Evolutionary conservation across 1,140 invertebrate genomes (phyloP).

Genomic region (Macrobrachium nipponense): DNA sequence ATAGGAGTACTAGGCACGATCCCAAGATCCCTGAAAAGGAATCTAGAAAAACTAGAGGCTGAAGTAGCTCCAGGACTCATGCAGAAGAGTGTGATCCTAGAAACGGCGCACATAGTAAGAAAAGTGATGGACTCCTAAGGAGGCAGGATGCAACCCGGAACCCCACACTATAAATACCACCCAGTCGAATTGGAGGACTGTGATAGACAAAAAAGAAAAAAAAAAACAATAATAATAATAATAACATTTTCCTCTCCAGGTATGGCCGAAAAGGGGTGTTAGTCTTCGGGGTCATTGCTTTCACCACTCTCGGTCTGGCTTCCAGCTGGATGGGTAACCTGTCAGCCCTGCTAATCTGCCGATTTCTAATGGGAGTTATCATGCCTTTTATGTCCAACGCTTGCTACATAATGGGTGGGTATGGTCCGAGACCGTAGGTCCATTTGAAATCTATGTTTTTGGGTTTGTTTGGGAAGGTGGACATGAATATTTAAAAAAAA

Average conservation of each 20-base stretch:
- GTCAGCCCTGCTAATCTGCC: not conserved
- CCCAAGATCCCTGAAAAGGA: too few species aligned
- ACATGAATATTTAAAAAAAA: too few species aligned
- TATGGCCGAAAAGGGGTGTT: conserved; percentile 6
- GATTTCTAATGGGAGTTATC: conserved; percentile 2
- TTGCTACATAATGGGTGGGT: conserved; percentile 12
- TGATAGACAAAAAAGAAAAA: not conserved
- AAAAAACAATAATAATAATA: not conserved
- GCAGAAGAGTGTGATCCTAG: too few species aligned
- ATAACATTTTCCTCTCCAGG: not conserved
- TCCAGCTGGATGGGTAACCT: not conserved
- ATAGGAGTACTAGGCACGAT: too few species aligned
- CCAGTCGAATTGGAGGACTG: too few species aligned
- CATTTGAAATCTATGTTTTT: not conserved
- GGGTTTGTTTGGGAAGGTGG: not conserved
- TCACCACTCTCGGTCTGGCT: not conserved
- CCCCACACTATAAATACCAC: too few species aligned
- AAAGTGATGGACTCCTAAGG: too few species aligned
- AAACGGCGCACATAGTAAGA: too few species aligned
- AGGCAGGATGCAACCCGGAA: too few species aligned
- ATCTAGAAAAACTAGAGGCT: too few species aligned
- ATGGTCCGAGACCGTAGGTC: not conserved
- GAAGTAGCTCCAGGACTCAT: too few species aligned
- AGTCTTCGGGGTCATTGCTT: not conserved
- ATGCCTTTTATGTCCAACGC: not conserved